Evolutionary conservation across 2,797 vertebrate species (phyloP), one percentile per base, ranked within the genome.

Genomic region (Hylomyscus alleni): DNA sequence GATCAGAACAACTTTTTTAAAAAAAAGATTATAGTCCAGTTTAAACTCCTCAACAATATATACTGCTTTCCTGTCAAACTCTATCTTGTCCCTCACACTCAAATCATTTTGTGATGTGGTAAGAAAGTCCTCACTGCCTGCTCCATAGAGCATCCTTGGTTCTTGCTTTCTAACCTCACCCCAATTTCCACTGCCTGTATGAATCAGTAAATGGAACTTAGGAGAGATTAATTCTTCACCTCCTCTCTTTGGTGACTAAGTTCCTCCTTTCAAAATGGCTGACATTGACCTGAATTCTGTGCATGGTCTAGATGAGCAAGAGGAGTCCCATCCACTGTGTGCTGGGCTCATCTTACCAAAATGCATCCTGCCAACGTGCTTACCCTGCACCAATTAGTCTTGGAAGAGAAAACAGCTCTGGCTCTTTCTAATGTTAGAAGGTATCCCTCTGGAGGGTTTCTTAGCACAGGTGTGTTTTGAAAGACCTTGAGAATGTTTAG

Each of bases 151-250:
- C 3, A 31, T 14, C 34, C 20, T 86, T 22, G 0, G 65, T 15
- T 67, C 34, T 26, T 52, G 47, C 31, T 91, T 97, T 93, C 92
- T 85, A 82, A 85, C 81, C 56, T 94, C n/a, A 93, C 60, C 77
- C 73, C 81, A 92, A 80, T 88, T 97, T 83, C 91, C 62, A 76
- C 24, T 69, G 54, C 96, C 94, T 95, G 94, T 96, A 97, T 93
- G 78, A 97, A 97, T 92, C 97, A 97, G 87, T 96, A 97, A 97
- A 89, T 60, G 73, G 83, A 93, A 26, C 47, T 92, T 91, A 95
- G 96, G 75, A 95, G 97, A 97, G 50, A 96, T 97, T 90, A 92
- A 96, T 94, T 54, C 54, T 37, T 85, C 76, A 17, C 87, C 84
- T 91, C 95, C 67, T 88, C 77, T 58, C 96, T 94, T 94, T 93